phyloP scores from a whole-genome alignment of 1,140 invertebrate genomes.

The Aphelenchoides besseyi region DNA sequence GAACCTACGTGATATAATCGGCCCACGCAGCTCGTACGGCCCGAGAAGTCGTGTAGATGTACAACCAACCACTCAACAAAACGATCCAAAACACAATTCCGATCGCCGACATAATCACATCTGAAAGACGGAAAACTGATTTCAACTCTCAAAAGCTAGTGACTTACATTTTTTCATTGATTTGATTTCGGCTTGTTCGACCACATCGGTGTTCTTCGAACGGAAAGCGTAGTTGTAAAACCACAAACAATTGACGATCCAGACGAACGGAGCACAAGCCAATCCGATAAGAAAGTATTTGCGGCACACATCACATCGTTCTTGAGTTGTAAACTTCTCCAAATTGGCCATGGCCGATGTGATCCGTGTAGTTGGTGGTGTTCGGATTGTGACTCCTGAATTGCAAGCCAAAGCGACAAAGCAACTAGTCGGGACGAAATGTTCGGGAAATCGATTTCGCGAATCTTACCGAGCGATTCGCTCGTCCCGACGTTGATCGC shows the following conservation, averaged over 20 bases:
- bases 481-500: too few relatives aligned
- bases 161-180: constrained; percentile 18
- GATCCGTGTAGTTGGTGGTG: too few relatives aligned
- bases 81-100: constrained; percentile 9
- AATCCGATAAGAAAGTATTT: constrained; percentile 52
- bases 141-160: neutral
- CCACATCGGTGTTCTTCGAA: neutral
- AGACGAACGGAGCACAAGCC: constrained; percentile 46
- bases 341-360: constrained; percentile 1
- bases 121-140: neutral
- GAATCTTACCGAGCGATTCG: neutral
- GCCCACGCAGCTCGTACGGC: constrained; percentile 14
- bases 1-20: constrained; percentile 5
- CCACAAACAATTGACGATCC: constrained; percentile 51
- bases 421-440: neutral
- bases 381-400: too few relatives aligned
- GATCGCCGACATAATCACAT: neutral
- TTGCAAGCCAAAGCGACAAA: neutral
- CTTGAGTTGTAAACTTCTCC: constrained; percentile 20
- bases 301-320: constrained; percentile 44
- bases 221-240: constrained; percentile 32
- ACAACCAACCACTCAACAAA: neutral
- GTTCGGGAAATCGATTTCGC: neutral
- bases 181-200: constrained; percentile 6
- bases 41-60: constrained; percentile 1